Evolutionary conservation across 2,888 invertebrate genomes (phyloP), one percentile per base, ranked within the genome.

Genomic region (Athalia cordata): DNA sequence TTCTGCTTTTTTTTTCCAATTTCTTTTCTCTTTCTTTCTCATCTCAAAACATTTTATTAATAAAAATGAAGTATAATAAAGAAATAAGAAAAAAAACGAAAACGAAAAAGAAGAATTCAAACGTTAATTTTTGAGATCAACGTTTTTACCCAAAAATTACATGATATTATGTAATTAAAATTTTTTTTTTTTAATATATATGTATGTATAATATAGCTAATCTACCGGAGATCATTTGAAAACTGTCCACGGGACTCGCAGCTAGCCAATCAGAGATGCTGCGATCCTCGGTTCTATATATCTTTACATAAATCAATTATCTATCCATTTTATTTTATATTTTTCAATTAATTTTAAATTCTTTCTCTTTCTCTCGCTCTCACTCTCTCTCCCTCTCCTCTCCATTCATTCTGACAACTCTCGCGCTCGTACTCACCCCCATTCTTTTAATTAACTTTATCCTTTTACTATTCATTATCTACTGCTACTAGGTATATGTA

Each of bases 161-260:
- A 55, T 55, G n/a, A 8, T 4, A 11, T 55, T 55, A 11, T 55
- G n/a, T 55, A 55, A 55, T 55, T 55, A n/a, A n/a, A n/a, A n/a
- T 11, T 8, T 8, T 55, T 55, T 55, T 55, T 55, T 55, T 55
- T 55, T 55, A 55, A 55, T 55, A 8, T 55, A 43, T 29, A 64
- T 29, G 6, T 64, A 64, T 29, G 4, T 7, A 29, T 29, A 64
- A 64, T 47, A 47, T 65, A 45, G 50, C 89, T 90, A 90, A 89
- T 87, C 89, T 90, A 90, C 89, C 89, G 88, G 90, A 90, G 90
- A 90, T 90, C 90, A 90, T 90, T 90, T 87, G 90, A 90, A 90
- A 90, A 90, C 90, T 90, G 89, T 90, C 87, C 87, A 87, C 89
- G 90, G 89, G 89, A 85, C 81, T 84, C 89, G 89, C 90, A 86